Base-by-base conservation (phyloP, 2,797 vertebrate genomes). In the Channallabes apus region DNA sequence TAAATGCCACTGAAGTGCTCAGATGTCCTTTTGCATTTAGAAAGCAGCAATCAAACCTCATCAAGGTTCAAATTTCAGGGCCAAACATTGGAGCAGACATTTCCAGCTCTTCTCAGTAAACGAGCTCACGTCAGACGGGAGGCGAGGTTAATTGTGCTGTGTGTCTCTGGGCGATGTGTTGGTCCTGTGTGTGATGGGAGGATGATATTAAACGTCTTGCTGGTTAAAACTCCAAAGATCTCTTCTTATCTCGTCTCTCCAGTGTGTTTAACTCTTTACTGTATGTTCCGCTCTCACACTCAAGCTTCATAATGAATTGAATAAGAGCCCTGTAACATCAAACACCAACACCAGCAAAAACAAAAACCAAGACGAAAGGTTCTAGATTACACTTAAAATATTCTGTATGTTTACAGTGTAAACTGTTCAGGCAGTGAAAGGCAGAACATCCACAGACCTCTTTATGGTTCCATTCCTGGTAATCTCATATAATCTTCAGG, bases 141-240 rank as follows among this genome's bases (percentile, higher is more conserved):
- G 58, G 51, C 56, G 71, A 86, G 84, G 86, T 90, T 87, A 88
- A 88, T 87, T 69, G 78, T 80, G 38, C 83, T 80, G 61, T 18
- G n/a, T 69, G 67, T 32, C 72, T 86, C 27, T 61, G 17, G 71
- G 29, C 6, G 32, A 79, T 83, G 61, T 58, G 58, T 41, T 83
- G 76, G 29, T 51, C 38, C 75, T 35, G 27, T 22, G 29, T 83
- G 61, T 29, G 41, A 58, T 29, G 7, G 69, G 35, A 58, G 41
- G 69, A 67, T 84, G 72, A 78, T 78, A 61, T 59, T 78, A 78
- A 4, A 61, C 2, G 7, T 54, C 54, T 20, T 58, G 54, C n/a
- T 24, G 15, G n/a, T 75, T n/a, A 59, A 14, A 77, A 58, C 29
- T 11, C 51, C 35, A 27, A 76, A 1, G 7, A 35, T 58, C 54